Evolutionary conservation across 2,113 vertebrate species (phyloP), one percentile per base, ranked within the genome.

Genomic region (Suricata suricatta): DNA sequence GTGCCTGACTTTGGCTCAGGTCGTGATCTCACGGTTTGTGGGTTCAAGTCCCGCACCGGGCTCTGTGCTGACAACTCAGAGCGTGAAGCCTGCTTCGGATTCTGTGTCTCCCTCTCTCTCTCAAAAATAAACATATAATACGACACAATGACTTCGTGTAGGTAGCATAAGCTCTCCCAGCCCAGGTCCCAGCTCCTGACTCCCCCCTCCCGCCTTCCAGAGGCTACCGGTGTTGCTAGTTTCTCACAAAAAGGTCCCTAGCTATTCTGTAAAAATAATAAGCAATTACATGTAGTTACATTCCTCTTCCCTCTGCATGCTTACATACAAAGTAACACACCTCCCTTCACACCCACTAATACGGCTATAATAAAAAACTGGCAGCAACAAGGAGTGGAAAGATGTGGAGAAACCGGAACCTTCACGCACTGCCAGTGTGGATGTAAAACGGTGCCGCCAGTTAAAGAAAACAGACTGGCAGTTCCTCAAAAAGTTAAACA

Each of bases 391-490:
- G 52, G 19, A n/a, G 14, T 17, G 44, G 0, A 74, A 50, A 57
- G 25, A 68, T 2, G 3, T 10, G 31, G n/a, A 38, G 74, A 47
- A 50, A 21, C 0, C 2, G 16, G 64, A 74, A 21, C 12, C 60
- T 15, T 38, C 54, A 1, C 7, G 4, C 5, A 2, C 1, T 5
- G 13, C 72, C 76, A 8, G 1, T 10, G 29, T 47, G 76, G n/a
- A 66, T 7, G 44, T 10, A 9, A 25, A 57, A 74, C 23, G 47
- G 54, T 2, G 16, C 33, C 4, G 68, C 64, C 25, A 7, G 31
- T 19, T 15, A 35, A 31, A 74, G 69, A 54, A 63, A 54, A 79
- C 31, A 35, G 27, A 23, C 21, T 0, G 2, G 35, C 47, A 5
- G 31, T 3, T 29, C 12, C 88, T 81, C 27, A 19, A 54, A 81